Percentiles rank a stretch among this genome's conserved stretches.
Evolutionary conservation across 2,888 invertebrate species (phyloP).

Genomic region (Bedellia somnulentella): DNA sequence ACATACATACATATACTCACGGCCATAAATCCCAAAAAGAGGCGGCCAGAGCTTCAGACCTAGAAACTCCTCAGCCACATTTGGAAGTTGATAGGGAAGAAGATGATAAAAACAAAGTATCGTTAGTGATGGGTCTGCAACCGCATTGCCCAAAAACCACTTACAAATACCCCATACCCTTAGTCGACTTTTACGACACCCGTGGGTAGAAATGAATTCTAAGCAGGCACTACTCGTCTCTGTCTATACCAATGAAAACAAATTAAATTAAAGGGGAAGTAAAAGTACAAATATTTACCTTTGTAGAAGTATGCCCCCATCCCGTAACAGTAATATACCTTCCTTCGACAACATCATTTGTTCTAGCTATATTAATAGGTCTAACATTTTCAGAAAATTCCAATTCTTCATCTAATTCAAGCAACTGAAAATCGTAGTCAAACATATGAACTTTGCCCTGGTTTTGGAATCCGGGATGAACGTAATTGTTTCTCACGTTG

Average conservation of each 20-base stretch:
- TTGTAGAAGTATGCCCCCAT: conserved; percentile 47
- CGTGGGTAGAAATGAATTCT: neutral
- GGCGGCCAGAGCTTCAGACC: no score
- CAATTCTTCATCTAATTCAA: conserved; percentile 26
- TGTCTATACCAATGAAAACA: neutral
- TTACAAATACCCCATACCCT: no score
- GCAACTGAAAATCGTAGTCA: conserved; percentile 41
- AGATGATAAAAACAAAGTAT: no score
- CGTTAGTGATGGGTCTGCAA: no score
- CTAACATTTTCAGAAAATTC: conserved; percentile 30
- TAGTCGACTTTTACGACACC: no score
- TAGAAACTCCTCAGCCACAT: no score
- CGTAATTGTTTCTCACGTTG: conserved; percentile 16
- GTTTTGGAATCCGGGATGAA: conserved; percentile 33
- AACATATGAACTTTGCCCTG: conserved; percentile 37
- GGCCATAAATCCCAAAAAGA: no score
- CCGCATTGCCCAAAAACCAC: no score
- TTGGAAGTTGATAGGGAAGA: no score
- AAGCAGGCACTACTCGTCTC: neutral
- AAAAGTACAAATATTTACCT: conserved; percentile 23
- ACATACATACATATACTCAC: no score
- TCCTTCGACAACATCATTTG: conserved; percentile 43
- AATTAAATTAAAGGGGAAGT: neutral
- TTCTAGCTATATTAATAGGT: conserved; percentile 35
- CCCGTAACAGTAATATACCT: conserved; percentile 42